phyloP scores from a whole-genome alignment of 2,888 invertebrate genomes.

The Caenorhabditis japonica region DNA sequence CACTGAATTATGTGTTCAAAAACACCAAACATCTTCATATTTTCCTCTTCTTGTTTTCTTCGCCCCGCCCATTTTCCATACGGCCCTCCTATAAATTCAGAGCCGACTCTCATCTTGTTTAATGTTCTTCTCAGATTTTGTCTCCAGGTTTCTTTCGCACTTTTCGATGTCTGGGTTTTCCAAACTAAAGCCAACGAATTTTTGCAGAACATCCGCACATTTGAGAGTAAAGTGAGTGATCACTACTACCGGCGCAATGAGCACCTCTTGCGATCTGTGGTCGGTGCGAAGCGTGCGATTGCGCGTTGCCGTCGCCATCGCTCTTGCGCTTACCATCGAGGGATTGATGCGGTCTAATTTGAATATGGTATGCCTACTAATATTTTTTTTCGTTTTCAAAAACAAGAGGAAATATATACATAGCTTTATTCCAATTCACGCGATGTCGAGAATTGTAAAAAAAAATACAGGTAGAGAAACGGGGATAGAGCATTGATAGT shows the following conservation, averaged over 20 bases:
- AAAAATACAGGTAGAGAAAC: no score
- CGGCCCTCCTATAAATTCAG: slow-evolving; percentile 48
- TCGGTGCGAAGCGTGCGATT: slow-evolving; percentile 67
- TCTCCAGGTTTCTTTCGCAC: slow-evolving; percentile 2
- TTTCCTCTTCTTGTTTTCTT: slow-evolving; percentile 17
- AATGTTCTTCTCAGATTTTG: slow-evolving; percentile 32
- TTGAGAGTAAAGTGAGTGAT: no score
- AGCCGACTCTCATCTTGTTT: slow-evolving; percentile 12
- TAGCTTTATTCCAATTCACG: no score
- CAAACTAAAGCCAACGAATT: no score
- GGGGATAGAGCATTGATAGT: no score
- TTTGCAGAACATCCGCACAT: no score
- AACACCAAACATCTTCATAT: slow-evolving; percentile 50
- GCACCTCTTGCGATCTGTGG: slow-evolving; percentile 64
- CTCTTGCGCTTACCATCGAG: slow-evolving; percentile 76
- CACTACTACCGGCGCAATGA: no score
- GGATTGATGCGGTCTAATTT: slow-evolving; percentile 76
- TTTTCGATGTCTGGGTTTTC: slow-evolving; percentile 23
- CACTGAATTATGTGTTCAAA: slow-evolving; percentile 44
- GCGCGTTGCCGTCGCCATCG: slow-evolving; percentile 69
- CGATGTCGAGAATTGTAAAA: no score
- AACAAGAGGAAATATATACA: no score
- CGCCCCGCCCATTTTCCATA: slow-evolving; percentile 36
- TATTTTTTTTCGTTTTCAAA: background rate
- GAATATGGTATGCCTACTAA: slow-evolving; percentile 68